Conservation (phyloP, 2,797 vertebrate genomes). For the Acanthis flammea region DNA sequence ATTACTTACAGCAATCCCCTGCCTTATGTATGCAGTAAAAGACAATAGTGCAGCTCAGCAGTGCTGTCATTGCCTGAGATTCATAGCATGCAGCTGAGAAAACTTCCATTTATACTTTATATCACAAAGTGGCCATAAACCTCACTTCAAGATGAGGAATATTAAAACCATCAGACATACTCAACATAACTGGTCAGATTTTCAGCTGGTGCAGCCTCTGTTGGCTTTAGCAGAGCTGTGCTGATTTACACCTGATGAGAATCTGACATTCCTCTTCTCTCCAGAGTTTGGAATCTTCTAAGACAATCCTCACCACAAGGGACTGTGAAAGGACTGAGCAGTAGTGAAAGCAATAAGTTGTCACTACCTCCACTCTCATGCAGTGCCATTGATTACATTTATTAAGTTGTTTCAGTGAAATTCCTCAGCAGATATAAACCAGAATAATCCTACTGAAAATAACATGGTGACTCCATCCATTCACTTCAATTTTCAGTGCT, state of each 20-base stretch:
- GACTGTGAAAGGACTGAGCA: background rate
- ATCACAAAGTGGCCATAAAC: constrained; percentile 67
- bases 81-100: constrained; percentile 77
- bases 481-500: background rate
- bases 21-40: constrained; percentile 51
- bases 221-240: background rate
- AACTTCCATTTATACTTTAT: constrained; percentile 70
- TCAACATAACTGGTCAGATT: background rate
- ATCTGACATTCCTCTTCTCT: background rate
- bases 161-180: constrained; percentile 7
- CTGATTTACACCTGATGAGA: background rate
- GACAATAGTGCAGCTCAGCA: constrained; percentile 40
- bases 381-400: background rate
- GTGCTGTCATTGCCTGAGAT: constrained; percentile 62
- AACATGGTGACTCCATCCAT: background rate
- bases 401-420: background rate
- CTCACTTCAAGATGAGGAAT: constrained; percentile 56
- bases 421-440: background rate
- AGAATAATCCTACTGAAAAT: background rate
- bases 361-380: background rate
- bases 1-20: constrained; percentile 65
- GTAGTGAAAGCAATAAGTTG: background rate
- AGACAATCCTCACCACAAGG: background rate
- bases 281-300: background rate
- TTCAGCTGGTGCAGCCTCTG: background rate